phyloP scores from a whole-genome alignment of 2,888 invertebrate species.

The Andrena hattorfiana region DNA sequence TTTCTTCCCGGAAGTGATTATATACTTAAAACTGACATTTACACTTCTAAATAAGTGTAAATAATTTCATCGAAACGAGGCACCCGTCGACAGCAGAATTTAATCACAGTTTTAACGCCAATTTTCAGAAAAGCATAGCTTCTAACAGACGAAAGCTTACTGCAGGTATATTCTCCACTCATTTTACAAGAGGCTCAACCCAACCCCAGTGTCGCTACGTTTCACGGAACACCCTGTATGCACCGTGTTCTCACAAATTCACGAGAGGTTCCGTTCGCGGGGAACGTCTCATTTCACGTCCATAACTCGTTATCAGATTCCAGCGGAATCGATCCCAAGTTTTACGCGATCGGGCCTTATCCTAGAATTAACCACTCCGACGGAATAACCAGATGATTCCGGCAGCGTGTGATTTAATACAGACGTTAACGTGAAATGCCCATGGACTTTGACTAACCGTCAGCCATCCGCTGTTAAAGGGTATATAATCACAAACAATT shows the following conservation, averaged over 20 bases:
- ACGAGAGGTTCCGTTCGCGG: neutral
- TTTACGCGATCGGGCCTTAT: neutral
- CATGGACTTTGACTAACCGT: neutral
- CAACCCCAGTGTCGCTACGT: neutral
- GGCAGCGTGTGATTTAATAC: slow-evolving; percentile 11
- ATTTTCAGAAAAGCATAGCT: too few relatives aligned
- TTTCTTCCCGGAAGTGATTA: too few relatives aligned
- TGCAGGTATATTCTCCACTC: too few relatives aligned
- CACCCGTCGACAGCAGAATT: too few relatives aligned
- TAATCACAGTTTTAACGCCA: too few relatives aligned
- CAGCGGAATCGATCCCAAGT: neutral
- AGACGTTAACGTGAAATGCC: slow-evolving; percentile 11
- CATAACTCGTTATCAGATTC: neutral
- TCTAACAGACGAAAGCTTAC: too few relatives aligned
- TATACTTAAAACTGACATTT: too few relatives aligned
- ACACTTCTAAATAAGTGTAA: too few relatives aligned
- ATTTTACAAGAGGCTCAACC: too few relatives aligned
- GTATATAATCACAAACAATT: slow-evolving; percentile 21
- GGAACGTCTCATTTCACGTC: neutral
- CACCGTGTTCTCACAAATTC: neutral
- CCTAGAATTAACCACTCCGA: slow-evolving; percentile 12
- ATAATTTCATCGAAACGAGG: too few relatives aligned
- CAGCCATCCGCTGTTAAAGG: neutral
- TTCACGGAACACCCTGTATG: neutral
- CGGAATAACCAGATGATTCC: neutral